These are phyloP conservation scores for Cryptoblepharus egeriae DNA, from an alignment of 2,797 vertebrate genomes.

Conservation along the genomic window DNA sequence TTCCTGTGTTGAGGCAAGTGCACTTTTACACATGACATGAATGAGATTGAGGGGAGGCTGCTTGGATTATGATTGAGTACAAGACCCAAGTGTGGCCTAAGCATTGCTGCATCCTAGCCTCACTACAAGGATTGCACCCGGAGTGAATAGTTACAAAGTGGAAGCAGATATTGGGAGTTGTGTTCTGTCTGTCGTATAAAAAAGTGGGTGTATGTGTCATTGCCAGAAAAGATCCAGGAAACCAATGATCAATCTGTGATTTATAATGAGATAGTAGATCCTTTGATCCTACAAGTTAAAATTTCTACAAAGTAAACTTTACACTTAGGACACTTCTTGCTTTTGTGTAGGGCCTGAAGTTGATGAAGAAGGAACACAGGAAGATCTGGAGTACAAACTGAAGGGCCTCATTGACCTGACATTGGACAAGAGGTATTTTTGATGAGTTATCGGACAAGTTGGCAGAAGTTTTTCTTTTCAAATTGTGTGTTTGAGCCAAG, in stretches of 20 bases:
- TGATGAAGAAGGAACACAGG: slow-evolving; percentile 89
- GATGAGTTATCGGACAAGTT: slow-evolving; percentile 2
- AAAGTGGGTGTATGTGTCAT: not conserved
- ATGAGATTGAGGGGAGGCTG: no score
- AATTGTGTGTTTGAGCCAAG: not conserved
- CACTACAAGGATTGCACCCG: no score
- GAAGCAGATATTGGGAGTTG: not conserved
- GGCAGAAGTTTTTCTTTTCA: accelerated
- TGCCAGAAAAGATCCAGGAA: not conserved
- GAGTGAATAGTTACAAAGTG: not conserved
- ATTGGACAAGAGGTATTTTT: slow-evolving; percentile 91
- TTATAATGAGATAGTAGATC: not conserved
- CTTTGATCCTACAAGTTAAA: not conserved
- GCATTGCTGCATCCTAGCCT: no score
- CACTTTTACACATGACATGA: no score
- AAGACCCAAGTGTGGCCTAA: no score
- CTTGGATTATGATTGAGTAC: no score
- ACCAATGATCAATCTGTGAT: not conserved
- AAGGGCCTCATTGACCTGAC: slow-evolving; percentile 96
- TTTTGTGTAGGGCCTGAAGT: slow-evolving; percentile 84
- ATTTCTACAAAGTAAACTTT: not conserved
- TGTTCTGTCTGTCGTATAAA: not conserved
- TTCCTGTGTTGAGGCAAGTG: no score
- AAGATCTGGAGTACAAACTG: slow-evolving; percentile 95
- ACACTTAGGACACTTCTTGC: not conserved